phyloP scores from a whole-genome alignment of 2,113 vertebrate genomes.

The Galeopterus variegatus region DNA sequence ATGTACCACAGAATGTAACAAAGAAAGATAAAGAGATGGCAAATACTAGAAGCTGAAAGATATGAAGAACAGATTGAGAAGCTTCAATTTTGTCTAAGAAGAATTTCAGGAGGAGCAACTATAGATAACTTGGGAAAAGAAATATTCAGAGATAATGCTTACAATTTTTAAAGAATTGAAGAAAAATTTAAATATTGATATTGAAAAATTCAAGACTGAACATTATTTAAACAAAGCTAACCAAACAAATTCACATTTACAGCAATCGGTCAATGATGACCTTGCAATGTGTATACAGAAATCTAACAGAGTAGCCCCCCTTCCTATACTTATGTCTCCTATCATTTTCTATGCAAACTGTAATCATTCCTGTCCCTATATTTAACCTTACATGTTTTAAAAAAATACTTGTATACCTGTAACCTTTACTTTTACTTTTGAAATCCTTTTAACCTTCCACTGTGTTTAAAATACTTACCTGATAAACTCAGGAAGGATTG shows the following conservation, averaged over 20 bases:
- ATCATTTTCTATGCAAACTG: background rate
- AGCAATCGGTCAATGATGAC: background rate
- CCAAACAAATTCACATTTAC: background rate
- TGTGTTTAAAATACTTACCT: background rate
- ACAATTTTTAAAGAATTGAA: constrained; percentile 6
- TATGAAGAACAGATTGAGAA: background rate
- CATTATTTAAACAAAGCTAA: background rate
- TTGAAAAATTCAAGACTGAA: background rate
- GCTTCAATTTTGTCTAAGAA: background rate
- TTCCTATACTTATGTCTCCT: background rate
- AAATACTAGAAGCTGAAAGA: background rate
- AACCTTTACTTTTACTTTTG: background rate
- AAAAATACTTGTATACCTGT: too few relatives aligned
- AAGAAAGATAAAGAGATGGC: background rate
- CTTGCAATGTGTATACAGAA: background rate
- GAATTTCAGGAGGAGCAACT: background rate
- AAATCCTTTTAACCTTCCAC: background rate
- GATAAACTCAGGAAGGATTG: background rate
- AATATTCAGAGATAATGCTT: background rate
- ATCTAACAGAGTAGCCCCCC: background rate
- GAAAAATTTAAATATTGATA: background rate
- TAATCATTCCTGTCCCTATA: background rate
- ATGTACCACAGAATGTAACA: background rate
- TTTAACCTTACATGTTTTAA: background rate
- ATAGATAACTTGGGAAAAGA: background rate